Percentiles rank a stretch among this genome's conserved stretches.
Conservation (phyloP, 1,140 invertebrate species). For the Achatina immaculata region DNA sequence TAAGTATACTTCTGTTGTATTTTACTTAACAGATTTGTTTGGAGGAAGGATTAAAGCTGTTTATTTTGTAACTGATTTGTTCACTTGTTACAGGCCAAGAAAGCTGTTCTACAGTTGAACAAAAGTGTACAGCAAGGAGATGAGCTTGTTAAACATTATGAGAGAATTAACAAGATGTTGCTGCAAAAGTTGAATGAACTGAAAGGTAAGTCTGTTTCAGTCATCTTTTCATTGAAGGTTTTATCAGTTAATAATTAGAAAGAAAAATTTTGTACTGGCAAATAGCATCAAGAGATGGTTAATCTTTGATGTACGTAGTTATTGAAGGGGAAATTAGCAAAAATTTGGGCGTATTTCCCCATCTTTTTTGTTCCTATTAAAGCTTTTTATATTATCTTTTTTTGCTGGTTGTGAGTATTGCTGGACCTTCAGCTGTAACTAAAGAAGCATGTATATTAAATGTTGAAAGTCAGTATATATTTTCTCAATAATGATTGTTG, state of each 20-base stretch:
- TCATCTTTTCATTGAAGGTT: background rate
- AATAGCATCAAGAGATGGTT: background rate
- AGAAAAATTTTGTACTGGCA: background rate
- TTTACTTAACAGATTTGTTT: background rate
- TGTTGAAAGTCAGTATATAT: too few relatives aligned
- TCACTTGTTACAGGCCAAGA: slow-evolving; percentile 17
- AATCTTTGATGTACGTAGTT: too few relatives aligned
- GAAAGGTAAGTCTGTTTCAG: background rate
- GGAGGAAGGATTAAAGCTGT: background rate
- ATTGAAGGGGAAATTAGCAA: too few relatives aligned
- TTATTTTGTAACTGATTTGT: background rate
- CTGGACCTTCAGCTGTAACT: too few relatives aligned
- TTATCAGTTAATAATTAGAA: background rate
- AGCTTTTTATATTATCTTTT: too few relatives aligned
- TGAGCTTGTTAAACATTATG: background rate
- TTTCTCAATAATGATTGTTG: background rate
- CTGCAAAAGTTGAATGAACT: background rate
- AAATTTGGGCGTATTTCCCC: too few relatives aligned
- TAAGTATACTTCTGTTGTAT: too few relatives aligned
- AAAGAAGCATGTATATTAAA: too few relatives aligned
- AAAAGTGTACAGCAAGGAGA: slow-evolving; percentile 14
- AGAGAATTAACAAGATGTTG: slow-evolving; percentile 5
- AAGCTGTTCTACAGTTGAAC: background rate
- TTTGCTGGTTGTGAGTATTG: too few relatives aligned
- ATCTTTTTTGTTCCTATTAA: too few relatives aligned